phyloP scores from a whole-genome alignment of 2,888 invertebrate species.

The Drosophila cognata region DNA sequence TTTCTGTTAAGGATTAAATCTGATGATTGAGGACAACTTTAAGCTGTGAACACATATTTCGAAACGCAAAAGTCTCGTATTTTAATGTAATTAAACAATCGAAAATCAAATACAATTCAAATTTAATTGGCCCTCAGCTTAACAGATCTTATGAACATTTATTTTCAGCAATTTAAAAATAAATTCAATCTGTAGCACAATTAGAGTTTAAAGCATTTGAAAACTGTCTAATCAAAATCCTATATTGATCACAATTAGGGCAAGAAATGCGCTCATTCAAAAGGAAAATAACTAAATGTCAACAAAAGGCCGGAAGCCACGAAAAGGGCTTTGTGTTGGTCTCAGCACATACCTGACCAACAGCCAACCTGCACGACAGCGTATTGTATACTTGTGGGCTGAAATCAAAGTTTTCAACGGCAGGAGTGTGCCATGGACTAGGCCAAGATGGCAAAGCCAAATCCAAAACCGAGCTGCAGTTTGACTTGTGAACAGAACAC shows the following conservation, averaged over 20 bases:
- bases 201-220: background rate
- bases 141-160: background rate
- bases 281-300: conserved; percentile 45
- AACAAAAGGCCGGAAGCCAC: conserved; percentile 47
- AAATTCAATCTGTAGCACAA: background rate
- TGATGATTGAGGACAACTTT: background rate
- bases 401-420: conserved; percentile 34
- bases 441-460: conserved; percentile 16
- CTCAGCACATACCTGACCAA: conserved; percentile 12
- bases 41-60: background rate
- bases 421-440: conserved; percentile 11
- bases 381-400: conserved; percentile 11
- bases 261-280: conserved; percentile 39
- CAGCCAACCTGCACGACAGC: background rate
- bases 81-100: background rate
- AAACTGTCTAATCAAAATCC: background rate
- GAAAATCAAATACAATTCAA: background rate
- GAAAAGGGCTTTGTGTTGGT: conserved; percentile 25
- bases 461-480: conserved; percentile 9
- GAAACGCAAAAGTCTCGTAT: background rate
- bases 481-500: conserved; percentile 26
- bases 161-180: background rate
- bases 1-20: conserved; percentile 32
- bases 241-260: conserved; percentile 7
- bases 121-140: background rate